These are phyloP conservation scores for Protonibea diacanthus DNA, from an alignment of 2,797 vertebrate species.

Conservation along the genomic window DNA sequence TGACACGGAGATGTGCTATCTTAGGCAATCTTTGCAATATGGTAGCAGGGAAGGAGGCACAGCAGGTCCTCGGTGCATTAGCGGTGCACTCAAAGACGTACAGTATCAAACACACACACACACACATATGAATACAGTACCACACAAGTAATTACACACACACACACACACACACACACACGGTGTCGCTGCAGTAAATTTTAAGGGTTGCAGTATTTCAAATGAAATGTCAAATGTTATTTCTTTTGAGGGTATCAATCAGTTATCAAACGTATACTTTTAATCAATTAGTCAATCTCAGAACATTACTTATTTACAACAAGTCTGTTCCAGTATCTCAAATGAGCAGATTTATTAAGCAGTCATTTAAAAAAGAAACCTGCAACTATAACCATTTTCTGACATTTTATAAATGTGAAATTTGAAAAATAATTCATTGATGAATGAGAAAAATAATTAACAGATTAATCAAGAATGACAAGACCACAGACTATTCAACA, in stretches of 20 bases:
- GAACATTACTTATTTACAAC: not conserved
- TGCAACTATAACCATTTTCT: no score
- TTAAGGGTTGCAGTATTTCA: conserved; percentile 24
- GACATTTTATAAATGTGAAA: no score
- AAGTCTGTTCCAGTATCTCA: no score
- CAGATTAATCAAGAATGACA: not conserved
- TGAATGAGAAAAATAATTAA: not conserved
- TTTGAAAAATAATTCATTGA: not conserved
- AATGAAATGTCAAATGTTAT: conserved; percentile 16
- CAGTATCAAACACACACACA: conserved; percentile 18
- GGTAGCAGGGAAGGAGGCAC: conserved; percentile 39
- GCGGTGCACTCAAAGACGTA: conserved; percentile 32
- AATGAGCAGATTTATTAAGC: no score
- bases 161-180: not conserved
- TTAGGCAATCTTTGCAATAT: conserved; percentile 60
- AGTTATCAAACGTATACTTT: not conserved
- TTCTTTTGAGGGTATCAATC: conserved; percentile 6
- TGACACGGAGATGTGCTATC: conserved; percentile 70
- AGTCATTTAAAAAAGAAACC: no score
- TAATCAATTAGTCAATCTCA: not conserved
- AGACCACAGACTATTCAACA: not conserved
- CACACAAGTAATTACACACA: not conserved
- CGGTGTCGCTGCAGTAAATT: not conserved
- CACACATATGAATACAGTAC: conserved; percentile 7
- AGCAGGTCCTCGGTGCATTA: conserved; percentile 58